Evolutionary conservation across 2,888 invertebrate species (phyloP).

Genomic region (Priocnemis perturbator): DNA sequence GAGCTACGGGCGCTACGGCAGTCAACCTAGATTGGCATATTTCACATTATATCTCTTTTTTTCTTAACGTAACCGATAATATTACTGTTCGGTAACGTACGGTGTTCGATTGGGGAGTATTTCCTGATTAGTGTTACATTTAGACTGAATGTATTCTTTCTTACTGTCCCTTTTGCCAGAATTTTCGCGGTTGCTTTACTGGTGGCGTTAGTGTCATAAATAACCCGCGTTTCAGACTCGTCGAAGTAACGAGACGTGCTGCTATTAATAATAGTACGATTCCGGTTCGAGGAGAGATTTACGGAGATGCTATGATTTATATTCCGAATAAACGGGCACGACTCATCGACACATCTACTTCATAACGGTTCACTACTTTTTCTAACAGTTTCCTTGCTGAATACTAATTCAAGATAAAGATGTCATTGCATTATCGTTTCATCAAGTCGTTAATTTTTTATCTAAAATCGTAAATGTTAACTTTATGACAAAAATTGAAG

Average conservation of each 20-base stretch:
- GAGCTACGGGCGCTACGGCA: no score
- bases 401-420: no score
- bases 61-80: no score
- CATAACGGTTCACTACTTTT: background rate
- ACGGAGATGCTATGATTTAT: constrained; percentile 37
- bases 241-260: constrained; percentile 37
- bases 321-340: constrained; percentile 26
- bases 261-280: constrained; percentile 42
- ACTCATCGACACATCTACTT: constrained; percentile 11
- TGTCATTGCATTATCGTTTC: no score
- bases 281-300: constrained; percentile 31
- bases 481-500: no score
- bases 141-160: background rate
- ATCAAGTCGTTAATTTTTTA: no score
- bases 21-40: no score
- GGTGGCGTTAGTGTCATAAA: constrained; percentile 30
- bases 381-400: constrained; percentile 3
- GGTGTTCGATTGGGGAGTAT: no score
- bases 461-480: no score
- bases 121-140: no score
- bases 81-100: no score
- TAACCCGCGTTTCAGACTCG: constrained; percentile 28
- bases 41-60: no score
- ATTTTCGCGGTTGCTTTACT: constrained; percentile 14
- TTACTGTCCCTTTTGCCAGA: constrained; percentile 1